Conservation (phyloP, 2,888 invertebrate species). For the Sphaerophoria rueppellii region DNA sequence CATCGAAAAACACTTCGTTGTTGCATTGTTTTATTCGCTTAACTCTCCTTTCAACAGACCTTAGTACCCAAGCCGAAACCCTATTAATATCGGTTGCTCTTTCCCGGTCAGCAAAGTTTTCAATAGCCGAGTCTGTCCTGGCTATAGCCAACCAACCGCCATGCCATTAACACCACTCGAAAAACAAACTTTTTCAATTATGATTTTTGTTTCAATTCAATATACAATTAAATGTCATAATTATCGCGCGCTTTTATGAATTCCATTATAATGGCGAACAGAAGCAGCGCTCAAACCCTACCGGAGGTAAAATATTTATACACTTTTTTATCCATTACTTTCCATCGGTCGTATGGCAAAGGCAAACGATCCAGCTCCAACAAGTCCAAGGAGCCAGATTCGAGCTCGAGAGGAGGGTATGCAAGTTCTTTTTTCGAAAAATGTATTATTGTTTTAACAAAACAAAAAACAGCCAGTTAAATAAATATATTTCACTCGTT, state of each 20-base stretch:
- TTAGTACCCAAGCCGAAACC: too few species aligned
- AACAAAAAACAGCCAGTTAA: conserved; percentile 36
- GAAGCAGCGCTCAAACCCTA: conserved; percentile 14
- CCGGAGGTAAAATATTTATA: neutral
- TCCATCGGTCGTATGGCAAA: too few species aligned
- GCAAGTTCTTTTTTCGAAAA: conserved; percentile 49
- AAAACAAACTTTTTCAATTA: conserved; percentile 70
- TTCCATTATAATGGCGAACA: conserved; percentile 52
- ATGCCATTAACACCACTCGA: conserved; percentile 42
- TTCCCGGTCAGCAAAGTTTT: conserved; percentile 33
- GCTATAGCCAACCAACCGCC: neutral
- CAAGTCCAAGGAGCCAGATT: too few species aligned
- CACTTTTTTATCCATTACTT: conserved; percentile 4
- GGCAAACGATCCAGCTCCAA: too few species aligned
- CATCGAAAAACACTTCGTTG: too few species aligned
- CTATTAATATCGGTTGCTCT: too few species aligned
- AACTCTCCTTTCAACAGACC: too few species aligned
- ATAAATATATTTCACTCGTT: conserved; percentile 56
- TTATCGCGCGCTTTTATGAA: conserved; percentile 70
- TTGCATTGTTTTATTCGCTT: too few species aligned
- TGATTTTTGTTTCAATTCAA: conserved; percentile 61
- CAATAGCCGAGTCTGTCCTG: neutral
- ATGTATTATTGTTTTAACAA: conserved; percentile 28
- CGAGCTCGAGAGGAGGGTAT: conserved; percentile 48
- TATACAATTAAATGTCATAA: conserved; percentile 73